Evolutionary conservation across 2,888 invertebrate genomes (phyloP).

Genomic region (Sylvicola cinctus): DNA sequence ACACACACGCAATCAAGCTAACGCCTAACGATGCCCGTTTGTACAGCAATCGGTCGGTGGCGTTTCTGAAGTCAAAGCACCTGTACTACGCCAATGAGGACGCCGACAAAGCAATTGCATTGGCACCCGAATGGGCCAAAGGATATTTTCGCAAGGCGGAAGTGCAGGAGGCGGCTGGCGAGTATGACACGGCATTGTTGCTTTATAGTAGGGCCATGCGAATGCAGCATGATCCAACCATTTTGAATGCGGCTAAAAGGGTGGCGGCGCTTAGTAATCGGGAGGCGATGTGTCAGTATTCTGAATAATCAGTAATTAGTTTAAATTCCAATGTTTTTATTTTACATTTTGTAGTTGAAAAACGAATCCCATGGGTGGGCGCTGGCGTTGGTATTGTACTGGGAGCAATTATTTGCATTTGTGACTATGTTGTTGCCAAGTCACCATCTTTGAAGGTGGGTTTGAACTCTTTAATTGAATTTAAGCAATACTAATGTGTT

Average conservation of each 20-base stretch:
- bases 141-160: slow-evolving; percentile 54
- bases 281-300: slow-evolving; percentile 33
- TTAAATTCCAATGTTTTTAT: slow-evolving; percentile 1
- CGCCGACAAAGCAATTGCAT: slow-evolving; percentile 50
- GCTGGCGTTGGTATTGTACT: slow-evolving; percentile 49
- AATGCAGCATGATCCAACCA: slow-evolving; percentile 40
- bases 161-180: slow-evolving; percentile 44
- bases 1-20: slow-evolving; percentile 56
- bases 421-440: slow-evolving; percentile 42
- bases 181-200: slow-evolving; percentile 43
- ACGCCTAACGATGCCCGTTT: slow-evolving; percentile 43
- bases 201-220: slow-evolving; percentile 46
- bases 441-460: slow-evolving; percentile 29
- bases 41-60: slow-evolving; percentile 62
- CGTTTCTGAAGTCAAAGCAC: slow-evolving; percentile 56
- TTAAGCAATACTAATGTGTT: slow-evolving; percentile 3
- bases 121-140: slow-evolving; percentile 63
- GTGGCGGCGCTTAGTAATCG: slow-evolving; percentile 35
- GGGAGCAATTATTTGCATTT: slow-evolving; percentile 39
- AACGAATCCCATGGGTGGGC: slow-evolving; percentile 54
- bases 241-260: slow-evolving; percentile 38
- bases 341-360: slow-evolving; percentile 32
- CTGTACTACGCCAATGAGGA: slow-evolving; percentile 58
- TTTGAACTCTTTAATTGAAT: slow-evolving; percentile 1
- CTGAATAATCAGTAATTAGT: not conserved